Conservation (phyloP, 23 tunicate genomes). For the Phallusia fumigata region DNA sequence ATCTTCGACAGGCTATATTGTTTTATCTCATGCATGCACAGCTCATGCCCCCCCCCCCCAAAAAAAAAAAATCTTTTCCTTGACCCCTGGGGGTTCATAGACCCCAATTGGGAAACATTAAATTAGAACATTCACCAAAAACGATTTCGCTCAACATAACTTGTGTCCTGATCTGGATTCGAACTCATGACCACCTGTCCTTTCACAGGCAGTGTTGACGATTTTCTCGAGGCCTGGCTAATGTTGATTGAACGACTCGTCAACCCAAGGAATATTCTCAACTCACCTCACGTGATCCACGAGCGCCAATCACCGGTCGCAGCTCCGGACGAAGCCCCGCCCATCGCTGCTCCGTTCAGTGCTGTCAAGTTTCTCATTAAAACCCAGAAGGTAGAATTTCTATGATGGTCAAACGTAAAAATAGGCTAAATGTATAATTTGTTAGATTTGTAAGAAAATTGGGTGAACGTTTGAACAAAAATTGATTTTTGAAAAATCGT, state of each 20-base stretch:
- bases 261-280: slow-evolving; percentile 75
- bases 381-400: slow-evolving; percentile 63
- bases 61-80: too few species aligned
- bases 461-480: background rate
- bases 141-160: too few species aligned
- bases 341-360: slow-evolving; percentile 58
- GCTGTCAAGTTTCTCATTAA: slow-evolving; percentile 76
- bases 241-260: slow-evolving; percentile 79
- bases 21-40: too few species aligned
- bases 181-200: background rate
- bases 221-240: slow-evolving; percentile 84
- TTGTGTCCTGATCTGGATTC: too few species aligned
- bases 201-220: slow-evolving; percentile 70
- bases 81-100: too few species aligned
- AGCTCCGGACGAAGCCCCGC: slow-evolving; percentile 38
- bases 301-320: slow-evolving; percentile 23
- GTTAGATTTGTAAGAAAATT: background rate
- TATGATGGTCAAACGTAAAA: too few species aligned
- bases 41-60: too few species aligned
- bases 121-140: too few species aligned
- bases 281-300: slow-evolving; percentile 73
- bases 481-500: too few species aligned
- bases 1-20: too few species aligned
- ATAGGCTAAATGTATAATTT: background rate
- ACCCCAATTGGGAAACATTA: too few species aligned